Evolutionary conservation across 2,797 vertebrate species (phyloP).

Genomic region (Alosa sapidissima): DNA sequence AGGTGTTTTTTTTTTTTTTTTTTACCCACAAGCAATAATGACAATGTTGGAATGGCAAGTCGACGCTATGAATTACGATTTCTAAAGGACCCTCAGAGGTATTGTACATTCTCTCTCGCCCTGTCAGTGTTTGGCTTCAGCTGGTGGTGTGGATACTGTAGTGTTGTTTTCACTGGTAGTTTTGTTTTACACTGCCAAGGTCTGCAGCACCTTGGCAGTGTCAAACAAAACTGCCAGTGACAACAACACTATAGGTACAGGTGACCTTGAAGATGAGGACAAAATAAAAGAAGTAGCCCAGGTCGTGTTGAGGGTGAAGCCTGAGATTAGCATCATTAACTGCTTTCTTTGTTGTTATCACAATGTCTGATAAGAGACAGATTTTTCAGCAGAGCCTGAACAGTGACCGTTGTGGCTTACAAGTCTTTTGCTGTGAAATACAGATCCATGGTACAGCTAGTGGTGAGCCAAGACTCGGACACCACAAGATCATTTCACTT

Average conservation of each 20-base stretch:
- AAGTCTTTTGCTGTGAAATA: background rate
- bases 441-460: background rate
- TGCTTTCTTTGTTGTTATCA: background rate
- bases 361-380: background rate
- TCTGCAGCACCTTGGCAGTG: background rate
- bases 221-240: no score
- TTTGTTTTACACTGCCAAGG: background rate
- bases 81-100: background rate
- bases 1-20: background rate
- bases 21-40: background rate
- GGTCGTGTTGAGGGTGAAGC: background rate
- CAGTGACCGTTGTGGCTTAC: background rate
- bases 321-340: background rate
- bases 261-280: background rate
- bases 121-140: background rate
- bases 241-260: background rate
- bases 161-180: background rate
- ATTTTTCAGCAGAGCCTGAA: background rate
- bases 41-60: background rate
- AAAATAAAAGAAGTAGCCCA: background rate
- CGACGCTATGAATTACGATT: background rate
- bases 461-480: background rate
- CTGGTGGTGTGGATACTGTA: background rate
- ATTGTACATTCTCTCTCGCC: background rate
- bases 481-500: slow-evolving; percentile 15